Evolutionary conservation across 2,888 invertebrate genomes (phyloP).

Genomic region (Ischnus inquisitorius): DNA sequence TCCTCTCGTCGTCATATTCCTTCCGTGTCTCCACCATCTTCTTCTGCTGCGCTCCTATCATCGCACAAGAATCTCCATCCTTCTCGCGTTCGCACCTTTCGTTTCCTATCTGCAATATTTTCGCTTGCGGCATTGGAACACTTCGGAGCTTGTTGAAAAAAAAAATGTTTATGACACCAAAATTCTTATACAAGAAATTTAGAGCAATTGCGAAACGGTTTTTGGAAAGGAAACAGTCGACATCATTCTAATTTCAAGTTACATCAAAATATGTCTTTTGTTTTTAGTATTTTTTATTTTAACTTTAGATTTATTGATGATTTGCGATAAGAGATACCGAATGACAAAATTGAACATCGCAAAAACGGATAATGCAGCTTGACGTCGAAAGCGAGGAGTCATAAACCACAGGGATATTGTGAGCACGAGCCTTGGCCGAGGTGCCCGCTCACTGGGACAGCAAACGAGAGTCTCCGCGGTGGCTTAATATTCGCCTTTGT

Average conservation of each 20-base stretch:
- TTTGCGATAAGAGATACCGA: not conserved
- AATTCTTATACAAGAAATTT: too few species aligned
- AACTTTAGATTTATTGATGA: conserved; percentile 5
- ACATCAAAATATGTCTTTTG: too few species aligned
- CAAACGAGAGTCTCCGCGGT: conserved; percentile 59
- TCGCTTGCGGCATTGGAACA: not conserved
- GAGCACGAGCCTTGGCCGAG: not conserved
- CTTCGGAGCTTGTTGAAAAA: not conserved
- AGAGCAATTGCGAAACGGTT: not conserved
- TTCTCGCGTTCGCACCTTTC: conserved; percentile 4
- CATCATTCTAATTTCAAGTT: not conserved
- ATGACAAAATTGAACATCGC: conserved; percentile 31
- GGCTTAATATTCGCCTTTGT: conserved; percentile 82
- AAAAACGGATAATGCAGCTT: not conserved
- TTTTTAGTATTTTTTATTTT: not conserved
- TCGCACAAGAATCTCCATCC: not conserved
- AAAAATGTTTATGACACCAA: not conserved
- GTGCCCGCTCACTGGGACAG: conserved; percentile 41
- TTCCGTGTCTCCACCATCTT: not conserved
- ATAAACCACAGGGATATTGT: conserved; percentile 54
- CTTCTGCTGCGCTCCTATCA: not conserved
- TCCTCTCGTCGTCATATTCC: not conserved
- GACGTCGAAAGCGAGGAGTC: conserved; percentile 56
- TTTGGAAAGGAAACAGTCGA: too few species aligned
- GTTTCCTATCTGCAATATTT: not conserved